These are phyloP conservation scores for Drepanosiphum platanoidis DNA, from an alignment of 2,888 invertebrate genomes.

Conservation along the genomic window DNA sequence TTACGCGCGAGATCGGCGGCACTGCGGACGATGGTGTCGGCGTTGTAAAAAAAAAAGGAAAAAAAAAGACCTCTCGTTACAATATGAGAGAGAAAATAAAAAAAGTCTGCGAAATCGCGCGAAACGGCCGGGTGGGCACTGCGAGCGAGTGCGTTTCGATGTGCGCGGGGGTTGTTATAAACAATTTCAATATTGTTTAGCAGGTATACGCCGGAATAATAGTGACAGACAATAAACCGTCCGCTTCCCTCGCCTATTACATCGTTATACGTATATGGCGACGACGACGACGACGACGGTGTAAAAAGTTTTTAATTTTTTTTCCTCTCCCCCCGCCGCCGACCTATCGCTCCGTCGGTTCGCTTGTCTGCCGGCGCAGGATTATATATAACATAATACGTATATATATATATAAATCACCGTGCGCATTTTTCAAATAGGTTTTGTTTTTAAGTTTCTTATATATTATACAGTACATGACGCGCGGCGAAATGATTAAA, in stretches of 20 bases:
- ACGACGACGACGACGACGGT: not conserved
- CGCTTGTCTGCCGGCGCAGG: not conserved
- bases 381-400: not conserved
- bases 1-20: not conserved
- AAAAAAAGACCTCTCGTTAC: not conserved
- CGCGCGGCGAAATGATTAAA: constrained; percentile 24
- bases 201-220: not conserved
- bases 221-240: constrained; percentile 13
- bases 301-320: constrained; percentile 33
- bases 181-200: constrained; percentile 39
- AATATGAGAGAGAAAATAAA: too few relatives aligned
- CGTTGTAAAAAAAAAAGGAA: not conserved
- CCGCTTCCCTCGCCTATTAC: not conserved
- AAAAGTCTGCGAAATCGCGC: not conserved
- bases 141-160: not conserved
- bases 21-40: too few relatives aligned
- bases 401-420: not conserved
- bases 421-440: constrained; percentile 6
- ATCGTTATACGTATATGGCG: too few relatives aligned
- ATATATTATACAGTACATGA: too few relatives aligned
- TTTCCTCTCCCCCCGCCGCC: not conserved
- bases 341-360: not conserved
- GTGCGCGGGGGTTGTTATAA: not conserved
- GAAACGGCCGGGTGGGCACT: not conserved
- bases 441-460: constrained; percentile 44